Conservation (phyloP, 2,888 invertebrate genomes). For the Corythucha ciliata region DNA sequence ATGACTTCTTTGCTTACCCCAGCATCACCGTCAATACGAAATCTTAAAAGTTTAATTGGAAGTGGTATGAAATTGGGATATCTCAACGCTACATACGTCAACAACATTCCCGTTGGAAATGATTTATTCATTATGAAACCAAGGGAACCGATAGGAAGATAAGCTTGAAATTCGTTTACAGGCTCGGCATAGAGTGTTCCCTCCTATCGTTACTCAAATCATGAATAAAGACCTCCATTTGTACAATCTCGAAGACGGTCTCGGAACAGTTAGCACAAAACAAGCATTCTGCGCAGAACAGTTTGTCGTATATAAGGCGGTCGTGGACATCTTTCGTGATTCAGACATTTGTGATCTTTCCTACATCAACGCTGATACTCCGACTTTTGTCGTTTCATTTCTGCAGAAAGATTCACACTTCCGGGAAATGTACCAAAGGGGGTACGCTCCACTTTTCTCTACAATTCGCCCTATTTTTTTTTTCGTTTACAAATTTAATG, state of each 20-base stretch:
- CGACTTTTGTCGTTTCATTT: background rate
- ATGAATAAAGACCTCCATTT: background rate
- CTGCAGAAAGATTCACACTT: background rate
- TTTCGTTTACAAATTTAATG: background rate
- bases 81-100: constrained; percentile 4
- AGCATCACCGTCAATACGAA: constrained; percentile 13
- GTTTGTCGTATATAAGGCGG: constrained; percentile 8
- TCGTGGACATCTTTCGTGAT: background rate
- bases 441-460: constrained; percentile 1
- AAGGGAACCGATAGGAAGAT: background rate
- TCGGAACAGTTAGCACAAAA: constrained; percentile 1
- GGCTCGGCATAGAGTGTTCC: background rate
- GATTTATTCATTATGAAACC: background rate
- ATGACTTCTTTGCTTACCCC: constrained; percentile 10
- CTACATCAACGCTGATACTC: background rate
- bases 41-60: constrained; percentile 7
- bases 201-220: background rate
- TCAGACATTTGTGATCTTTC: constrained; percentile 9
- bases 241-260: background rate
- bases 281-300: constrained; percentile 9
- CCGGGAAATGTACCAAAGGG: constrained; percentile 8
- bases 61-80: background rate
- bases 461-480: background rate
- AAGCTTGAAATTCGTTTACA: background rate
- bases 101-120: background rate